Conservation (phyloP, 2,797 vertebrate species). For the Spinus olivaceus region DNA sequence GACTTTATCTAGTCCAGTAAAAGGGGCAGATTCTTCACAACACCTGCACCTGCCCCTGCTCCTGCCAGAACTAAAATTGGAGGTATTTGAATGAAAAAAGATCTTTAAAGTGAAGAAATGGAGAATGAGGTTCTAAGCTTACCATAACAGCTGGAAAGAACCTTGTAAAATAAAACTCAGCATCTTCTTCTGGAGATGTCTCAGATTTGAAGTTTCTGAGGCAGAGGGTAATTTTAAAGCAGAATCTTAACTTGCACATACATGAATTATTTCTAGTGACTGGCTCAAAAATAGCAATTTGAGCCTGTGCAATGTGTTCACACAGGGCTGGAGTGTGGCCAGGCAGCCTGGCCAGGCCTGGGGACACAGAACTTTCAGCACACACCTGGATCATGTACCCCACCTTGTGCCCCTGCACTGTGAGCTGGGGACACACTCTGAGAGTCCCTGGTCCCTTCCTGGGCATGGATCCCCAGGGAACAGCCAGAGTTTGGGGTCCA, state of each 20-base stretch:
- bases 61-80: not conserved
- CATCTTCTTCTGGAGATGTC: not conserved
- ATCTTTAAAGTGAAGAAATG: not conserved
- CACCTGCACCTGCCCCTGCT: not conserved
- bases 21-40: not conserved
- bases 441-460: not conserved
- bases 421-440: accelerated
- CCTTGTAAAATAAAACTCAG: not conserved
- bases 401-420: accelerated
- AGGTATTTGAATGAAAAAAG: not conserved
- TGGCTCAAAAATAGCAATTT: conserved; percentile 20
- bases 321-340: not conserved
- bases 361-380: not conserved
- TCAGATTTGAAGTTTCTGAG: not conserved
- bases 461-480: not conserved
- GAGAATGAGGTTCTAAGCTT: not conserved
- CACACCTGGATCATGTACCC: not conserved
- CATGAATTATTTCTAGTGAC: conserved; percentile 53
- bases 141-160: not conserved
- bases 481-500: not conserved
- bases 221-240: conserved; percentile 3
- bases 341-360: not conserved
- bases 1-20: not conserved
- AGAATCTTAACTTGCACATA: not conserved
- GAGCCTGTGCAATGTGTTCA: not conserved